phyloP scores from a whole-genome alignment of 2,888 invertebrate species.

The Notocelia uddmanniana region DNA sequence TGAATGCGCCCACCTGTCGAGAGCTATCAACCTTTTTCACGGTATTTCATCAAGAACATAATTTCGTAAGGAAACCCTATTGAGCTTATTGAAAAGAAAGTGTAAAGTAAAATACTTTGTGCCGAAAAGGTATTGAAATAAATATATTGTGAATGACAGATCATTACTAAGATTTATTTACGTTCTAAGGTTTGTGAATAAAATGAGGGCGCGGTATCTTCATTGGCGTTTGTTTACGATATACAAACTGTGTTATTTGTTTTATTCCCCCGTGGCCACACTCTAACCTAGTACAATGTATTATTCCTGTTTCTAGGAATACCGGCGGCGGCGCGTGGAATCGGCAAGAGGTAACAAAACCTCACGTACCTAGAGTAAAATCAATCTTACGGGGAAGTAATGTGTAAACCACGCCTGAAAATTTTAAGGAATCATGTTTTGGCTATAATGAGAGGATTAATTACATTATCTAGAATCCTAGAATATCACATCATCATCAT shows the following conservation, averaged over 20 bases:
- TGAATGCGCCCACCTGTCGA: constrained; percentile 46
- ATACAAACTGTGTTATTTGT: constrained; percentile 11
- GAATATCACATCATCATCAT: too few relatives aligned
- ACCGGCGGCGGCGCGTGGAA: constrained; percentile 3
- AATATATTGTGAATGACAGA: constrained; percentile 40
- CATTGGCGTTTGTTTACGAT: not conserved
- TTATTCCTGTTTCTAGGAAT: not conserved
- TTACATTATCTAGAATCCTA: too few relatives aligned
- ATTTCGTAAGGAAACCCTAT: constrained; percentile 45
- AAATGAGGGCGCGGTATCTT: constrained; percentile 14
- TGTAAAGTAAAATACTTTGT: constrained; percentile 40
- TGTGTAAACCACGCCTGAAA: not conserved
- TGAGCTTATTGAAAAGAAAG: constrained; percentile 45
- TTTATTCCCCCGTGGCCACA: not conserved
- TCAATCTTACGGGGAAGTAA: too few relatives aligned
- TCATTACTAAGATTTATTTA: constrained; percentile 39
- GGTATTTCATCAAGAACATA: constrained; percentile 46
- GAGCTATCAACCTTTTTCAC: constrained; percentile 46
- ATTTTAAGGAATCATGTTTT: too few relatives aligned
- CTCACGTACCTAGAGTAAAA: not conserved
- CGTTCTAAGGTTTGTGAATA: constrained; percentile 7
- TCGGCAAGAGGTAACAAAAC: not conserved
- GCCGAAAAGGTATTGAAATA: constrained; percentile 39
- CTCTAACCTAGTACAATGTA: not conserved
- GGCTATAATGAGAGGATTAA: too few relatives aligned